phyloP scores from a whole-genome alignment of 1,140 invertebrate species.

The Mycetomoellerius zeteki region DNA sequence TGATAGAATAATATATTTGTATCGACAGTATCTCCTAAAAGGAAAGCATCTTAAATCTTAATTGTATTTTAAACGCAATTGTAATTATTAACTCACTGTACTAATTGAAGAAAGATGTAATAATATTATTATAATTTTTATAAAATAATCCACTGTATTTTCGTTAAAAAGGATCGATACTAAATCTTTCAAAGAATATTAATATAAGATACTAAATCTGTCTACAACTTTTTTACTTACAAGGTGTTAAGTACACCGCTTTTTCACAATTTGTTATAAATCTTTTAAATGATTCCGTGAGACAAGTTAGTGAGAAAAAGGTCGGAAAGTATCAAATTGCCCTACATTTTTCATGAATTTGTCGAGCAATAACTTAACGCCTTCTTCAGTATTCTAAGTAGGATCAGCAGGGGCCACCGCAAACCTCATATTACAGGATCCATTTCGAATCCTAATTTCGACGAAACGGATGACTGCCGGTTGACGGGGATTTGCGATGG shows the following conservation, averaged over 20 bases:
- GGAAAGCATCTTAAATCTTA: background rate
- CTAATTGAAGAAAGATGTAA: background rate
- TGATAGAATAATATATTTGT: too few species aligned
- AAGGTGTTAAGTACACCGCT: background rate
- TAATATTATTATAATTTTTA: background rate
- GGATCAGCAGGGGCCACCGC: constrained; percentile 66
- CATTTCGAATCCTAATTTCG: constrained; percentile 75
- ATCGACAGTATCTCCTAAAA: too few species aligned
- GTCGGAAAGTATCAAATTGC: constrained; percentile 63
- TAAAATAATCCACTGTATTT: background rate
- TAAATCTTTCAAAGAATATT: background rate
- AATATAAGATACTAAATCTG: background rate
- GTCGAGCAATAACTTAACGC: constrained; percentile 72
- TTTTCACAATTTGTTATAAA: constrained; percentile 17
- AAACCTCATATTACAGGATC: constrained; percentile 76
- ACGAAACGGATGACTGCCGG: constrained; percentile 68
- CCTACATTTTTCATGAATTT: constrained; percentile 68
- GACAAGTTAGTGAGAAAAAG: constrained; percentile 15
- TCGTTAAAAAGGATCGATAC: background rate
- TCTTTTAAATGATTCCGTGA: constrained; percentile 1
- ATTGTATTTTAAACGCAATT: background rate
- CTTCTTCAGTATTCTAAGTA: constrained; percentile 62
- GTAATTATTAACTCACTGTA: background rate
- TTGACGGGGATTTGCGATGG: constrained; percentile 65
- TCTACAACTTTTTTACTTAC: background rate